Conservation (phyloP, 2,888 invertebrate species). For the Lymantria dispar region DNA sequence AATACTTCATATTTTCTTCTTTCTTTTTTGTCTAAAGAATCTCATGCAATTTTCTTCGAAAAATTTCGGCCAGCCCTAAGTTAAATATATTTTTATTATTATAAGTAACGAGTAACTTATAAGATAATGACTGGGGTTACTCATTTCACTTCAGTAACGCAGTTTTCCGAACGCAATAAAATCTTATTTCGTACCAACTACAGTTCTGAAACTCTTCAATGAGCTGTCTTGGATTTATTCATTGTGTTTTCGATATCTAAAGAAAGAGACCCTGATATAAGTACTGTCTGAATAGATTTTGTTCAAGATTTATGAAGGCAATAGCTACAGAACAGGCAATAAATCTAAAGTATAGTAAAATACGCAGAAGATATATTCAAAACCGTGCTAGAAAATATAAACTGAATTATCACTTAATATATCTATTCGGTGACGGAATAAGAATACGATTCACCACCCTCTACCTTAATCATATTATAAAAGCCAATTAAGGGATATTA, state of each 20-base stretch:
- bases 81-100: background rate
- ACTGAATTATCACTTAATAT: too few species aligned
- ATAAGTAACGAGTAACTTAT: background rate
- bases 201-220: slow-evolving; percentile 35
- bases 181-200: slow-evolving; percentile 34
- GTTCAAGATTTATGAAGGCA: slow-evolving; percentile 8
- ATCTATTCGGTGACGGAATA: too few species aligned
- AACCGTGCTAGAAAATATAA: too few species aligned
- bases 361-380: background rate
- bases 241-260: slow-evolving; percentile 23
- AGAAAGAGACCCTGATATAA: slow-evolving; percentile 16
- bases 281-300: slow-evolving; percentile 13
- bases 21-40: too few species aligned
- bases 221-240: slow-evolving; percentile 25
- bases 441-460: too few species aligned
- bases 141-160: slow-evolving; percentile 24
- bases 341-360: background rate
- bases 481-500: too few species aligned
- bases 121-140: slow-evolving; percentile 25
- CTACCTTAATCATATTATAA: too few species aligned
- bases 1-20: too few species aligned
- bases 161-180: slow-evolving; percentile 34
- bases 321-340: background rate
- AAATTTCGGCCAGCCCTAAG: too few species aligned
- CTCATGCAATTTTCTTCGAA: too few species aligned